A percentile compares a stretch with the other conserved stretches of the same genome.
Evolutionary conservation across 2,888 invertebrate genomes (phyloP).

Genomic region (Strigamia crassipes): DNA sequence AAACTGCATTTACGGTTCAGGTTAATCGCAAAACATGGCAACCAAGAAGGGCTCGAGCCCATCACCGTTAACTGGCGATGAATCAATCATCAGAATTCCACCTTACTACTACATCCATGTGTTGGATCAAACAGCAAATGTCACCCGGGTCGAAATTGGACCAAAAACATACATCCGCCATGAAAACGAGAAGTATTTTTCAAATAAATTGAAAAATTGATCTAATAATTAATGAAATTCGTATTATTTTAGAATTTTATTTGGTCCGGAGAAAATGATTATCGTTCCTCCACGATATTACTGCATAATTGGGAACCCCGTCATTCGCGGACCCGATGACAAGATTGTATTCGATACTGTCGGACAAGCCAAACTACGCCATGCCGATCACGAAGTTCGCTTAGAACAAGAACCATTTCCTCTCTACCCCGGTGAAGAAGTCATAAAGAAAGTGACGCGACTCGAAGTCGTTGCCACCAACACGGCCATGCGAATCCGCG

Average conservation of each 20-base stretch:
- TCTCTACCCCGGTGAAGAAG: constrained; percentile 61
- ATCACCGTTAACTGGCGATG: constrained; percentile 24
- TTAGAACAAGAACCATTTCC: constrained; percentile 63
- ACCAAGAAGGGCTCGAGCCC: background rate
- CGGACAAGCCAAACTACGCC: constrained; percentile 60
- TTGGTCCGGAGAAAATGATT: constrained; percentile 61
- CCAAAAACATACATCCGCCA: constrained; percentile 62
- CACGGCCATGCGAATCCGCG: constrained; percentile 60
- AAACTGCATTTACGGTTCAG: background rate
- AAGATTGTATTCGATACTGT: constrained; percentile 56
- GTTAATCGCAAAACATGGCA: background rate
- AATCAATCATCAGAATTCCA: constrained; percentile 58
- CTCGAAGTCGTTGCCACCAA: constrained; percentile 61
- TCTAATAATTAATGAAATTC: background rate
- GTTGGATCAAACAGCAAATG: constrained; percentile 62
- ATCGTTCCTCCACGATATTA: constrained; percentile 62
- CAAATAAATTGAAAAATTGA: background rate
- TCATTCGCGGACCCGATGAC: constrained; percentile 57
- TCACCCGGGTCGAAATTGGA: constrained; percentile 61
- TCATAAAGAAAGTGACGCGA: constrained; percentile 55
- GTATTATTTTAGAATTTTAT: constrained; percentile 57
- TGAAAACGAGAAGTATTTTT: constrained; percentile 61
- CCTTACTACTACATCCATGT: constrained; percentile 63
- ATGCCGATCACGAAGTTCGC: constrained; percentile 63
- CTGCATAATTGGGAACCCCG: constrained; percentile 62